phyloP scores from a whole-genome alignment of 2,888 invertebrate species.

The Thecocarcelia acutangulata region DNA sequence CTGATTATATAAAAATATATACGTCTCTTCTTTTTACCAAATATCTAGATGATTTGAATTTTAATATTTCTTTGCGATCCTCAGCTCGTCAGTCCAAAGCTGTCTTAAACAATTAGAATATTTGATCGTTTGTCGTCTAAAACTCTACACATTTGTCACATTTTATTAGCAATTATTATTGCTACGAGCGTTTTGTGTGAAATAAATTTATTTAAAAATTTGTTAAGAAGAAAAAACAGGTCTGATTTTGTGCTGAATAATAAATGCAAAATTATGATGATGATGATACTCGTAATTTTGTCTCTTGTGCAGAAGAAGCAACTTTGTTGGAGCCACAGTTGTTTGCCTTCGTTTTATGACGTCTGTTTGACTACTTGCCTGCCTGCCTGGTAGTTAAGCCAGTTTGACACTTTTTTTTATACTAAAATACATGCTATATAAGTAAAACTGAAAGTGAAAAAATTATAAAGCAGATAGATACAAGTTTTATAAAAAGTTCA shows the following conservation, averaged over 20 bases:
- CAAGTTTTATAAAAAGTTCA: constrained; percentile 11
- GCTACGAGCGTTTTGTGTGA: constrained; percentile 13
- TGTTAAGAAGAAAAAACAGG: constrained; percentile 4
- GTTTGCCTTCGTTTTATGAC: constrained; percentile 62
- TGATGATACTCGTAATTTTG: too few species aligned
- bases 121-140: constrained; percentile 12
- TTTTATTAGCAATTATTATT: constrained; percentile 19
- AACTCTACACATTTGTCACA: constrained; percentile 1
- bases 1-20: constrained; percentile 26
- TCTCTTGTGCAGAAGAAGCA: not conserved
- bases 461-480: constrained; percentile 26
- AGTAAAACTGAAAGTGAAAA: constrained; percentile 13
- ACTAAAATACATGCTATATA: constrained; percentile 25
- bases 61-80: not conserved
- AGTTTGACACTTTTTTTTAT: constrained; percentile 57
- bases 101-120: constrained; percentile 30
- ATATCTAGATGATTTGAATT: not conserved
- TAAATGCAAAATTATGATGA: constrained; percentile 26
- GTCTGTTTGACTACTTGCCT: not conserved
- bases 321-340: constrained; percentile 40
- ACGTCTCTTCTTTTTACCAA: too few species aligned
- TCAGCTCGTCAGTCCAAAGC: constrained; percentile 5
- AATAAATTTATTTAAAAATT: constrained; percentile 26
- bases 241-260: constrained; percentile 33
- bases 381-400: constrained; percentile 37